Conservation (phyloP, 2,113 vertebrate genomes). For the Dicerorhinus sumatrensis region DNA sequence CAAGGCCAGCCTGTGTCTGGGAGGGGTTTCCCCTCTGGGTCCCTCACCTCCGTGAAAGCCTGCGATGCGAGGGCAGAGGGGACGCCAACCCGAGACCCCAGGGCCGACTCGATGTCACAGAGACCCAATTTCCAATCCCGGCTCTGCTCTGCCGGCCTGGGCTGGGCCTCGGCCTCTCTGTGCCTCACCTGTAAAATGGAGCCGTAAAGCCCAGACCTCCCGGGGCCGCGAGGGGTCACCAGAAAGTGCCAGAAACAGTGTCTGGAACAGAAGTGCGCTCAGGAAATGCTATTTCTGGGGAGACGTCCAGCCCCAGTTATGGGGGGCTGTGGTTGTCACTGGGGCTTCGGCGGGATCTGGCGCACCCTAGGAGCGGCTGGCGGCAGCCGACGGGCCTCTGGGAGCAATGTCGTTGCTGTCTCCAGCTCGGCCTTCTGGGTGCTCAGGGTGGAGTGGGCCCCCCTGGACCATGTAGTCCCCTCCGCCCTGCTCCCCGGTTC, state of each 20-base stretch:
- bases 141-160: neutral
- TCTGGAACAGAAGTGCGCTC: neutral
- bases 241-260: neutral
- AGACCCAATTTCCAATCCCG: neutral
- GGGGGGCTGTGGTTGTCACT: neutral
- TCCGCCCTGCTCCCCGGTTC: neutral
- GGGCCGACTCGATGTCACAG: neutral
- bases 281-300: neutral
- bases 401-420: neutral
- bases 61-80: neutral
- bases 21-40: neutral
- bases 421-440: neutral
- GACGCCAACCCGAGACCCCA: neutral
- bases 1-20: neutral
- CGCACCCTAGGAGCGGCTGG: neutral
- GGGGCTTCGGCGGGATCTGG: neutral
- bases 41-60: neutral
- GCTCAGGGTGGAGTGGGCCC: neutral
- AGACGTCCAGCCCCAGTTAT: neutral
- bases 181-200: neutral
- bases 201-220: neutral
- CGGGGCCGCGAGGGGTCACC: accelerated
- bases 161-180: neutral
- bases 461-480: neutral
- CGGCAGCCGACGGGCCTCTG: neutral